Base-by-base conservation (phyloP, 2,888 invertebrate species). In the Chironomus tentans region DNA sequence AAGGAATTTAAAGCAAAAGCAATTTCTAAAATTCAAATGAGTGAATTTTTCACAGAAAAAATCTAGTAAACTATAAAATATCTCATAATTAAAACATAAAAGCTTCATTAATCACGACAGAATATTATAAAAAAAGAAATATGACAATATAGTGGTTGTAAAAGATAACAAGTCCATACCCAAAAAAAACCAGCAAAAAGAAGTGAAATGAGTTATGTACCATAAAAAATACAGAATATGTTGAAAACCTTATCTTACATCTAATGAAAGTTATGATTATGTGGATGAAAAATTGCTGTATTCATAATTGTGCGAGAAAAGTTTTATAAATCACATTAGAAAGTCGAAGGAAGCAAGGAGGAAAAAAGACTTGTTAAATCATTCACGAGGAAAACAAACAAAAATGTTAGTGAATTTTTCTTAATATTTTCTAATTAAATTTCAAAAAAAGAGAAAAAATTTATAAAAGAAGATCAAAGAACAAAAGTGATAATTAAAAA, bases 171-270 rank as follows among this genome's bases (percentile, higher is more conserved):
- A 38, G 38, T 38, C 10, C 38, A 38, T 38, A 38, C 38, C 28
- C 10, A 38, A 38, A 38, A 10, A 28, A 4, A 2, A n/a, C n/a
- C n/a, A n/a, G n/a, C 28, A 28, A 28, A 38, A 47, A 47, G 65
- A 68, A 68, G 68, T 68, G 68, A 70, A 70, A 18, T 38, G 50
- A 70, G 68, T 70, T 70, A 56, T 72, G 24, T 13, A 24, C 61
- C 6, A 72, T 38, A 72, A 72, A 72, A 47, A 48, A 47, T 15
- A 18, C 7, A 69, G 15, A 70, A 48, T 70, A 22, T 71, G n/a
- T 21, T 71, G 71, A 71, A 71, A 71, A 56, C 18, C 18, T 56
- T 56, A 18, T 18, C 56, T 56, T 18, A 7, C 56, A 56, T 56
- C n/a, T 56, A 38, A 38, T 10, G 10, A 38, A 38, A 38, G 38